These are phyloP conservation scores for Lacanobia oleracea DNA, from an alignment of 2,888 invertebrate species.

Conservation along the genomic window DNA sequence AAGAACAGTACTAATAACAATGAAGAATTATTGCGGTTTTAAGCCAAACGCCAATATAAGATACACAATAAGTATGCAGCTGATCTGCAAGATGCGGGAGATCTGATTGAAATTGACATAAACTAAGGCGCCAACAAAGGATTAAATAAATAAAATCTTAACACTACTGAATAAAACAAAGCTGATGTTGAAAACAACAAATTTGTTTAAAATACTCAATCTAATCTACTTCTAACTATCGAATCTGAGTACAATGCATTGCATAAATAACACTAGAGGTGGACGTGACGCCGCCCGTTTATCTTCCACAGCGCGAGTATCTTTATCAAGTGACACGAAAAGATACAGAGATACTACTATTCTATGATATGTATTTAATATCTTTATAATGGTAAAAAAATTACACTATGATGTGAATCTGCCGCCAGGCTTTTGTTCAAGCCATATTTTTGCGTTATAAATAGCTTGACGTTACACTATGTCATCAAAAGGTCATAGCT, in stretches of 20 bases:
- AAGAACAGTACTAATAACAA: neutral
- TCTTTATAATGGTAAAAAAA: slow-evolving; percentile 11
- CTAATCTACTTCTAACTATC: slow-evolving; percentile 20
- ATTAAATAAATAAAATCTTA: neutral
- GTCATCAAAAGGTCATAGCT: slow-evolving; percentile 8
- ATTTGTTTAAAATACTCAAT: slow-evolving; percentile 28
- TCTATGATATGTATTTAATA: slow-evolving; percentile 2
- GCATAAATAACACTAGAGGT: slow-evolving; percentile 19
- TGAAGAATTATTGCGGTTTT: neutral
- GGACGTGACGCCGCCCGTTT: slow-evolving; percentile 10
- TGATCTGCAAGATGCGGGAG: neutral
- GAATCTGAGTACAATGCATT: slow-evolving; percentile 9
- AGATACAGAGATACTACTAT: slow-evolving; percentile 20
- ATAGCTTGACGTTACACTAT: neutral
- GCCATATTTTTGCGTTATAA: slow-evolving; percentile 3
- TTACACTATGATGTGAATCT: neutral
- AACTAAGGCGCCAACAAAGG: neutral
- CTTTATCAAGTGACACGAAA: slow-evolving; percentile 42
- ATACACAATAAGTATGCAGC: neutral
- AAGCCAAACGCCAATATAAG: neutral
- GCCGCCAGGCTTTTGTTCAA: neutral
- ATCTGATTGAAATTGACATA: neutral
- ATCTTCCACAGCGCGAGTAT: slow-evolving; percentile 20
- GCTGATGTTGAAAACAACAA: slow-evolving; percentile 4
- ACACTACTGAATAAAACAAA: neutral